Evolutionary conservation across 2,888 invertebrate genomes (phyloP), one percentile per base, ranked within the genome.

Genomic region (Pycnomerus fuliginosus): DNA sequence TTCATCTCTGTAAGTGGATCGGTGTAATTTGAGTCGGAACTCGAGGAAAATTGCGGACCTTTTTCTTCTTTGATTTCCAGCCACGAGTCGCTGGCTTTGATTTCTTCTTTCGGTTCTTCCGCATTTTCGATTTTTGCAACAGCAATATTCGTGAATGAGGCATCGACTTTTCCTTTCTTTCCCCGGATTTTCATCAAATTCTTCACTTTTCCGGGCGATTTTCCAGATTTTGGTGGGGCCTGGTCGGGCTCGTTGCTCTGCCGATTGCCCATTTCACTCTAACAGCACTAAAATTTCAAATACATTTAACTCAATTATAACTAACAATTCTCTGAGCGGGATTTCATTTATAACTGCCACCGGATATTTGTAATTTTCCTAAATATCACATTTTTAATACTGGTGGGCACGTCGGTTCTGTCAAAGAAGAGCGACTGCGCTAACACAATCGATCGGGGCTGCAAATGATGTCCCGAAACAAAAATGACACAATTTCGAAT

Each of bases 21-120:
- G 57, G 86, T 85, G 74, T 87, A 87, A 69, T 85, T 80, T 65
- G 87, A 86, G 62, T 83, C 82, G 48, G 80, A 80, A 70, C 84
- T 85, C 52, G 84, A 82, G 13, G 48, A 52, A 3, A 52, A 44
- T 3, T 38, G 52, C 76, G 79, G 64, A 39, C 39, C 45, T 31
- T 37, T 54, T 23, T 52, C 28, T 38, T 50, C 56, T 34, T 64
- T 61, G 3, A 55, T 60, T 42, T 65, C 56, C 34, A 60, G 59
- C 64, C 65, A 67, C n/a, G 65, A 67, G 44, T 67, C 66, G 1
- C 61, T 64, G 10, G 64, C 56, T 14, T 57, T 39, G n/a, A 55
- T 8, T 12, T 54, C 52, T 16, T 58, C 47, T 30, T 20, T 25
- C 7, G 7, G 42, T 24, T 45, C 38, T 34, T 25, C 27, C 13